These are phyloP conservation scores for Punctoribates punctum DNA, from an alignment of 2,888 invertebrate genomes.

Conservation along the genomic window DNA sequence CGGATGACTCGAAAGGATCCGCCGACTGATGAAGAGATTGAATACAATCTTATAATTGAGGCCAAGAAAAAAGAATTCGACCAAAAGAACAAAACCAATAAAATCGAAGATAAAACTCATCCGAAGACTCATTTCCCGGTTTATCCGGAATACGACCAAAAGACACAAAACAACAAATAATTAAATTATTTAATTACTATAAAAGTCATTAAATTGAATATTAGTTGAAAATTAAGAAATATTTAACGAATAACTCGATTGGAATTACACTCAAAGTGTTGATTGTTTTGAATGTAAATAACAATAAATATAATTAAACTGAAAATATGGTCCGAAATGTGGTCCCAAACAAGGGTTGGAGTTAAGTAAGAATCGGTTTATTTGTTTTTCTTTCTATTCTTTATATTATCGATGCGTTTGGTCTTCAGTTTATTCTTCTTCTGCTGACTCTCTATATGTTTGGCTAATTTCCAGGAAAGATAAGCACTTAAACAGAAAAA, in stretches of 20 bases:
- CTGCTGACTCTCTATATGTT: conserved; percentile 58
- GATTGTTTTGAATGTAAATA: too few species aligned
- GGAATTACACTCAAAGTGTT: too few species aligned
- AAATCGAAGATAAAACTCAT: neutral
- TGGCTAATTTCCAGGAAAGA: conserved; percentile 58
- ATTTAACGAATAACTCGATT: too few species aligned
- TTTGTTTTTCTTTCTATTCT: conserved; percentile 24
- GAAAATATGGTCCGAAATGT: neutral
- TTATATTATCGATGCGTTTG: conserved; percentile 55
- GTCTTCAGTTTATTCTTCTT: conserved; percentile 58
- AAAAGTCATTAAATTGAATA: neutral
- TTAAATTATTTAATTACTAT: neutral
- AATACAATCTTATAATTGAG: conserved; percentile 8
- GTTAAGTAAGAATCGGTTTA: neutral
- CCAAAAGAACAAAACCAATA: neutral
- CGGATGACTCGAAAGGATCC: conserved; percentile 32
- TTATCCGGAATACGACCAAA: conserved; percentile 34
- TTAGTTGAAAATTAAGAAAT: too few species aligned
- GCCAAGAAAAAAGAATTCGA: neutral
- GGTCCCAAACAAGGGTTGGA: neutral
- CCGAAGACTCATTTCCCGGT: conserved; percentile 22
- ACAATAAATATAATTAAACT: too few species aligned
- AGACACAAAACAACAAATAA: neutral
- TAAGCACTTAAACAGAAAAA: conserved; percentile 58
- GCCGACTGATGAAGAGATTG: conserved; percentile 39